These are phyloP conservation scores for Lapara coniferarum DNA, from an alignment of 2,888 invertebrate species.

Conservation along the genomic window DNA sequence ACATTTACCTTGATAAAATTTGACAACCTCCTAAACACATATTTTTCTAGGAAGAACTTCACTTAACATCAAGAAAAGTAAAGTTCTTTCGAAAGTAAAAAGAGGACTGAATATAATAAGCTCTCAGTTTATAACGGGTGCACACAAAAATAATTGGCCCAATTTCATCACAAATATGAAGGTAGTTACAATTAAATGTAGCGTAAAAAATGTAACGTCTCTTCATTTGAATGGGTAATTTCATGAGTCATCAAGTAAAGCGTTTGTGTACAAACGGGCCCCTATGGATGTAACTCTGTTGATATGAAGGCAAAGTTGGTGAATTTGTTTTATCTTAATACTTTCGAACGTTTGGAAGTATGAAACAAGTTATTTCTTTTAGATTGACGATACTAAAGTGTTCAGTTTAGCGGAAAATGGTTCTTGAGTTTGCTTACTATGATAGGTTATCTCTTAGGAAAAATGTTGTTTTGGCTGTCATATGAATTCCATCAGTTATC, in stretches of 20 bases:
- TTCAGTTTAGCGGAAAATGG: too few species aligned
- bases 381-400: too few species aligned
- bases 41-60: too few species aligned
- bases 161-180: slow-evolving; percentile 10
- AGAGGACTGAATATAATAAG: not conserved
- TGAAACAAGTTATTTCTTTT: too few species aligned
- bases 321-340: slow-evolving; percentile 1
- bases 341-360: not conserved
- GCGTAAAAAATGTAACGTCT: slow-evolving; percentile 6
- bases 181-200: slow-evolving; percentile 11
- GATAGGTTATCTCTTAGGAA: too few species aligned
- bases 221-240: slow-evolving; percentile 22
- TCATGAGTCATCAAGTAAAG: slow-evolving; percentile 20
- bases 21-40: too few species aligned
- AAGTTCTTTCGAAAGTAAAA: too few species aligned
- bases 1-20: too few species aligned
- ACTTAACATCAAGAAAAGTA: too few species aligned
- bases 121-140: not conserved
- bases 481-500: too few species aligned
- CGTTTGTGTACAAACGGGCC: not conserved
- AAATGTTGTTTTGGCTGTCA: too few species aligned
- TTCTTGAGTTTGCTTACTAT: too few species aligned
- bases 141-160: slow-evolving; percentile 6
- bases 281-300: not conserved
- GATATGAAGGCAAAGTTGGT: slow-evolving; percentile 1